Percentiles rank a stretch among this genome's conserved stretches.
phyloP scores from a whole-genome alignment of 2,113 vertebrate species.

The Hippocampus mohnikei region DNA sequence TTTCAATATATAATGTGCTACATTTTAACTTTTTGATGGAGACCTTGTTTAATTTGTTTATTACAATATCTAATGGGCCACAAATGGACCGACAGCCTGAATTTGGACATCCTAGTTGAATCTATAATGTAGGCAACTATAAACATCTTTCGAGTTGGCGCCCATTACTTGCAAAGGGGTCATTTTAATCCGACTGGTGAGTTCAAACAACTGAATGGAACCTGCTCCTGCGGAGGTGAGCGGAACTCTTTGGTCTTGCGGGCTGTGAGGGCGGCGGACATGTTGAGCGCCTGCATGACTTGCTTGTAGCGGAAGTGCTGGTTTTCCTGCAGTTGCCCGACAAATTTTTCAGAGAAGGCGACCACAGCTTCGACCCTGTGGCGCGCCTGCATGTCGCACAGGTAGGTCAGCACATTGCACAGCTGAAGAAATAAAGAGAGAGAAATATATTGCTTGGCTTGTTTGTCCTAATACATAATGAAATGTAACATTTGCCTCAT shows the following conservation, averaged over 20 bases:
- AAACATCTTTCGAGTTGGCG: no score
- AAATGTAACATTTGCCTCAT: no score
- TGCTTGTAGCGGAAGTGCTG: slow-evolving; percentile 91
- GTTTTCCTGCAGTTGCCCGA: slow-evolving; percentile 87
- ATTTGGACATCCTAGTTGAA: neutral
- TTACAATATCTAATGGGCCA: neutral
- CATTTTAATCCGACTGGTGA: neutral
- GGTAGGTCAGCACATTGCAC: slow-evolving; percentile 88
- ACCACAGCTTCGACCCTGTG: slow-evolving; percentile 92
- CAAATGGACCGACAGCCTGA: neutral
- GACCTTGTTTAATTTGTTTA: neutral
- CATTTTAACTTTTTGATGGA: neutral
- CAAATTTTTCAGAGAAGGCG: slow-evolving; percentile 86
- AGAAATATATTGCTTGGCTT: neutral
- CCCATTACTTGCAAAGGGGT: neutral
- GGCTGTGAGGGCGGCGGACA: slow-evolving; percentile 94
- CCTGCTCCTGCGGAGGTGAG: slow-evolving; percentile 93
- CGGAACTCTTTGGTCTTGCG: slow-evolving; percentile 93
- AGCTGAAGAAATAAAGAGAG: slow-evolving; percentile 73
- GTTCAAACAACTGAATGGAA: slow-evolving; percentile 31
- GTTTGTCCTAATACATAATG: neutral
- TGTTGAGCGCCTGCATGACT: slow-evolving; percentile 94
- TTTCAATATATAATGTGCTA: neutral
- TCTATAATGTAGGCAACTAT: neutral
- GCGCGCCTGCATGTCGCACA: slow-evolving; percentile 91